Base-by-base conservation (phyloP, 1,140 invertebrate genomes). In the Prorops nasuta region DNA sequence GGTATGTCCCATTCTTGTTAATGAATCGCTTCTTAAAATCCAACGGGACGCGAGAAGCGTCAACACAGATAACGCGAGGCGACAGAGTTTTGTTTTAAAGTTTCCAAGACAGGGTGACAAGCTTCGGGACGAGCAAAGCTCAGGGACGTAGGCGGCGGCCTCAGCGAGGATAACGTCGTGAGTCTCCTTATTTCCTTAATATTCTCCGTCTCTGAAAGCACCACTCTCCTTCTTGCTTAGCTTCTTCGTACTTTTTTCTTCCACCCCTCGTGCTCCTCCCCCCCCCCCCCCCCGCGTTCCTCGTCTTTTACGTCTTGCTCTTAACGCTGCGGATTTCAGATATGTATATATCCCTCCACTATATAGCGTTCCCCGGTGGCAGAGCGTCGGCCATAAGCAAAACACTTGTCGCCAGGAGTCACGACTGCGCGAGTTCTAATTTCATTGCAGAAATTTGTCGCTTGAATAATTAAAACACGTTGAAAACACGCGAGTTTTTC, bases 361-460 rank as follows among this genome's bases (percentile, higher is more conserved):
- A 21, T 22, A 22, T 37, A 37, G n/a, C n/a, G n/a, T n/a, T n/a
- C n/a, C n/a, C n/a, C n/a, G n/a, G n/a, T n/a, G n/a, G 44, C 49
- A 53, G 48, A 43, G 43, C 56, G 55, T 57, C 56, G 52, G 53
- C 60, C 61, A 60, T 69, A 65, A 66, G 69, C 64, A 69, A 73
- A 72, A 72, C 71, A 72, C 59, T 69, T 66, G 69, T 69, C 63
- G 60, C 62, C 45, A 57, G 56, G 54, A 70, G 67, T 71, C 68
- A 63, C 63, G 60, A 68, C 58, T 63, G 60, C 53, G 60, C 62
- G 55, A 63, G 62, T 75, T 62, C 70, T 75, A 75, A 75, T 74
- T 74, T 75, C 71, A 74, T 74, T 71, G 70, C 67, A 56, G 54
- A 72, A 73, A 75, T 64, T 75, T 74, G 71, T 71, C 67, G 64